Evolutionary conservation across 2,113 vertebrate species (phyloP), one percentile per base, ranked within the genome.

Genomic region (Sardina pilchardus): DNA sequence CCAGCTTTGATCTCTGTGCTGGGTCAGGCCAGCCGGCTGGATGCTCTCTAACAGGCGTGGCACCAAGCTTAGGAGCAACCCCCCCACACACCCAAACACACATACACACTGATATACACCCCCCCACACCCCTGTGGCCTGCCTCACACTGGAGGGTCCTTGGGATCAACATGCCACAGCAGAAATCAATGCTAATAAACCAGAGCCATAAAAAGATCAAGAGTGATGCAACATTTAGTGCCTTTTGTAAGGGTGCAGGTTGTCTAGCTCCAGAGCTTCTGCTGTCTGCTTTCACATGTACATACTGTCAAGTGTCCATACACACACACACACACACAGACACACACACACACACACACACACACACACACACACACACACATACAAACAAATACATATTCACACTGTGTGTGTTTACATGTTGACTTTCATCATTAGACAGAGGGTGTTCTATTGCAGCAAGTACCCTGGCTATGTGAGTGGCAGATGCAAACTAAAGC

Each of bases 181-280:
- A 43, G 42, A 83, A 83, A 83, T 83, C 82, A 83, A 83, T 83
- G 53, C 59, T 43, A 67, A 63, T 83, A 83, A 83, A 83, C 10
- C 36, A 59, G 82, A n/a, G 39, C 59, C 59, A 63, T 63, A 83
- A 83, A 63, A 83, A 83, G 34, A 56, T 83, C 53, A 30, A 78
- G 30, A 36, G 30, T 1, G 39, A 83, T 63, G 67, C 53, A 56
- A 43, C 67, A 83, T 36, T 63, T 50, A 83, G 19, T 83, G n/a
- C 56, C n/a, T 34, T 34, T 9, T 43, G 82, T n/a, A 78, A 78
- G 71, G 71, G 63, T 30, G 30, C 71, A 78, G 30, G 71, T 78
- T 39, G 19, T 78, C 71, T 78, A 36, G 30, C 30, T 84, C 84
- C 85, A 50, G 48, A 50, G 48, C 63, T 39, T 12, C 39, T 53